Evolutionary conservation across 2,113 vertebrate genomes (phyloP).

Genomic region (Myotis yumanensis): DNA sequence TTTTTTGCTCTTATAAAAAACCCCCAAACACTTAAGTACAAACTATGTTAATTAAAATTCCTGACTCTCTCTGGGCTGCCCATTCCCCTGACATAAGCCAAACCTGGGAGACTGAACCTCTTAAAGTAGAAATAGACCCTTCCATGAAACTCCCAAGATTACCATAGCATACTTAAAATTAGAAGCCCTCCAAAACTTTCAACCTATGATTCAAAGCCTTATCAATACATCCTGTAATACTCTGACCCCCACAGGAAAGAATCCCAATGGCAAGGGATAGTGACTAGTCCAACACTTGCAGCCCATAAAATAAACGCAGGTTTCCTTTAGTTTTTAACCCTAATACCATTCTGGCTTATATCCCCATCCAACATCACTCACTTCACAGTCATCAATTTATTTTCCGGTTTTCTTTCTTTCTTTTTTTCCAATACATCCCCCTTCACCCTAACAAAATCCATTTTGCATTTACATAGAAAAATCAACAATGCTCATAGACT

Average conservation of each 20-base stretch:
- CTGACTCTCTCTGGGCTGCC: not conserved
- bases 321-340: not conserved
- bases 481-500: not conserved
- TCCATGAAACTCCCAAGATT: not conserved
- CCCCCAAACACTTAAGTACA: not conserved
- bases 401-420: not conserved
- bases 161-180: not conserved
- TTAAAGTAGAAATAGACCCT: not conserved
- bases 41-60: not conserved
- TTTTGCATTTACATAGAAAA: not conserved
- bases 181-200: not conserved
- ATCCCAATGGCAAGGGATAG: not conserved
- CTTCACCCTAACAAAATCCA: not conserved
- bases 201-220: not conserved
- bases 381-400: not conserved
- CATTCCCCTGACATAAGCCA: not conserved
- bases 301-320: not conserved
- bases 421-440: not conserved
- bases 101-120: not conserved
- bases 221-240: not conserved
- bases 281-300: not conserved
- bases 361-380: not conserved
- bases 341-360: not conserved
- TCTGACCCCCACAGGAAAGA: not conserved
- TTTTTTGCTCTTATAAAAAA: not conserved